phyloP scores from a whole-genome alignment of 2,888 invertebrate species.

The Gastracanthus pulcherrimus region DNA sequence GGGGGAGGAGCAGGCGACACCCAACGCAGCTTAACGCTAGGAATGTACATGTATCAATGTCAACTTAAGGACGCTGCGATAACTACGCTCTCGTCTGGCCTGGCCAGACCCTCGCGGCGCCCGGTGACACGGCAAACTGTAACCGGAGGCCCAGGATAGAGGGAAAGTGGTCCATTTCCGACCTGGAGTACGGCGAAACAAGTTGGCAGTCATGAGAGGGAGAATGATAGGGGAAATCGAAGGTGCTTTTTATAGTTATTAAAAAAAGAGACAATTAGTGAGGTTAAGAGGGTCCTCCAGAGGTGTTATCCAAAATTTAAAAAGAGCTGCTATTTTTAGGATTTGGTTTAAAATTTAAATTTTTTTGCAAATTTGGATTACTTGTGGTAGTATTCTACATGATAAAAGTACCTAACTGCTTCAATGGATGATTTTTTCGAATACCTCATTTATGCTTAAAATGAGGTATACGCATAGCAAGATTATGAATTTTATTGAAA shows the following conservation, averaged over 20 bases:
- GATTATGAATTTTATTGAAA: too few relatives aligned
- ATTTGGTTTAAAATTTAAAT: too few relatives aligned
- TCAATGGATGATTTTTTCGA: too few relatives aligned
- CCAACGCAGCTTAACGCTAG: neutral
- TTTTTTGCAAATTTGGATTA: too few relatives aligned
- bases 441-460: too few relatives aligned
- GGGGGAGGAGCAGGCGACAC: neutral
- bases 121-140: conserved; percentile 16
- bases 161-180: neutral
- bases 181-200: neutral
- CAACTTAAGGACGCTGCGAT: neutral
- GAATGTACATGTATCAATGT: conserved; percentile 19
- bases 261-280: too few relatives aligned
- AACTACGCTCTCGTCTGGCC: neutral
- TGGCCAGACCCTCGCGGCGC: neutral
- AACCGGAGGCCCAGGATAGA: neutral
- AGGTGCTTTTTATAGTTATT: neutral
- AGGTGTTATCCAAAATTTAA: too few relatives aligned
- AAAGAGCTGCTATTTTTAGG: too few relatives aligned
- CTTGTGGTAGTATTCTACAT: too few relatives aligned
- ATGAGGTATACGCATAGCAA: too few relatives aligned
- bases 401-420: too few relatives aligned
- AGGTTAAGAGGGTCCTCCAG: too few relatives aligned
- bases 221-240: neutral
- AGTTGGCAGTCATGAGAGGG: neutral